A percentile compares a stretch with the other conserved stretches of the same genome.
Evolutionary conservation across 2,888 invertebrate species (phyloP).

Genomic region (Halictus quadricinctus): DNA sequence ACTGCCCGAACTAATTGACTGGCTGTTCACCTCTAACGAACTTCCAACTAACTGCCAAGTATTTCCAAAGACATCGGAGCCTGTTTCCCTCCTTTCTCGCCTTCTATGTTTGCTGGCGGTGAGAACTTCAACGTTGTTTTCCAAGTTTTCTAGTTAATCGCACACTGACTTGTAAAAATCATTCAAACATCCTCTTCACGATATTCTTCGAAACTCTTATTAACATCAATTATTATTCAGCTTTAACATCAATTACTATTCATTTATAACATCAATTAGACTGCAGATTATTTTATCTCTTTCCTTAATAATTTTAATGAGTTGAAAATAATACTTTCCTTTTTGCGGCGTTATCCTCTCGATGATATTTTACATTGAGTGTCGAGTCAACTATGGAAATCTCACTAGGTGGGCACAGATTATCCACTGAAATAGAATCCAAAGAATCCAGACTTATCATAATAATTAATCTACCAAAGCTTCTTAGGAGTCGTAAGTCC

Average conservation of each 20-base stretch:
- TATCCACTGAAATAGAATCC: background rate
- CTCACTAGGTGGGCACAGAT: background rate
- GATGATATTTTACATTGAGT: background rate
- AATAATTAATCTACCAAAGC: background rate
- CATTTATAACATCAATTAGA: background rate
- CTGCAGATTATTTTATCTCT: too few relatives aligned
- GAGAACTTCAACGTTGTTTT: background rate
- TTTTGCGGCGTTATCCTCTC: background rate
- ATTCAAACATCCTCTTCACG: background rate
- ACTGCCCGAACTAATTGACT: constrained; percentile 4
- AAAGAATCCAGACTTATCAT: constrained; percentile 1
- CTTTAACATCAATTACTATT: too few relatives aligned
- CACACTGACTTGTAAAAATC: background rate
- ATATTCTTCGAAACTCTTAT: background rate
- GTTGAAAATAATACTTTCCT: background rate
- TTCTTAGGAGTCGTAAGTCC: background rate
- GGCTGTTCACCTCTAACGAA: constrained; percentile 3
- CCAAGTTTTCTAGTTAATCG: background rate
- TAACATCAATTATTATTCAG: background rate
- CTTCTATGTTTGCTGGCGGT: background rate
- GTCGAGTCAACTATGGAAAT: background rate
- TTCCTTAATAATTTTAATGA: too few relatives aligned
- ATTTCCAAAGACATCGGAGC: background rate
- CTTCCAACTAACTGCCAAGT: background rate
- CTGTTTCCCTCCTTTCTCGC: background rate